Conservation (phyloP, 2,888 invertebrate genomes). For the Drosophila peninsularis region DNA sequence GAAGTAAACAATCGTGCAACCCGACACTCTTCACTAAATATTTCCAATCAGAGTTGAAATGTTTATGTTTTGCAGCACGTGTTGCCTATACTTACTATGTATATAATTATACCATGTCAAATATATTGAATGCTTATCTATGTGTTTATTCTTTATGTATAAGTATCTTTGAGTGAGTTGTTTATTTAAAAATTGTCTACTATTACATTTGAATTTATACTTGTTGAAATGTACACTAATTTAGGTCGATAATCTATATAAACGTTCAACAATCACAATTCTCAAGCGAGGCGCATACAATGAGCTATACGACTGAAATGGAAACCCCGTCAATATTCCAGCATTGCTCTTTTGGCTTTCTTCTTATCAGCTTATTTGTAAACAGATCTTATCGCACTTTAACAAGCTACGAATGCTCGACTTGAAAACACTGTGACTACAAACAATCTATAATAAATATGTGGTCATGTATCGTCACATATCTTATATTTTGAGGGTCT, state of each 20-base stretch:
- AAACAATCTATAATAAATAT: no score
- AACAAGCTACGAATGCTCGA: slow-evolving; percentile 2
- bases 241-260: not conserved
- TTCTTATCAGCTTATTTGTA: slow-evolving; percentile 37
- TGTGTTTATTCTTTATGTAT: not conserved
- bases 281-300: not conserved
- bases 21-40: not conserved
- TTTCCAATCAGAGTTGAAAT: not conserved
- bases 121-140: no score
- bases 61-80: not conserved
- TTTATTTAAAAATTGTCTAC: not conserved
- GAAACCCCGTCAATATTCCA: slow-evolving; percentile 9
- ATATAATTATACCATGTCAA: not conserved
- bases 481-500: no score
- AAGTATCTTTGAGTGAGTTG: not conserved
- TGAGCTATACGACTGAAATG: slow-evolving; percentile 25
- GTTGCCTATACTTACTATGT: not conserved
- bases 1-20: not conserved
- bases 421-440: slow-evolving; percentile 14
- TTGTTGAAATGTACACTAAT: not conserved
- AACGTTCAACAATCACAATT: not conserved
- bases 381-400: slow-evolving; percentile 39
- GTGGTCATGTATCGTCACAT: no score
- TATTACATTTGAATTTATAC: no score
- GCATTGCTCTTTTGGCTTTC: slow-evolving; percentile 3